Evolutionary conservation across 2,797 vertebrate species (phyloP), one percentile per base, ranked within the genome.

Genomic region (Alouatta caraya): DNA sequence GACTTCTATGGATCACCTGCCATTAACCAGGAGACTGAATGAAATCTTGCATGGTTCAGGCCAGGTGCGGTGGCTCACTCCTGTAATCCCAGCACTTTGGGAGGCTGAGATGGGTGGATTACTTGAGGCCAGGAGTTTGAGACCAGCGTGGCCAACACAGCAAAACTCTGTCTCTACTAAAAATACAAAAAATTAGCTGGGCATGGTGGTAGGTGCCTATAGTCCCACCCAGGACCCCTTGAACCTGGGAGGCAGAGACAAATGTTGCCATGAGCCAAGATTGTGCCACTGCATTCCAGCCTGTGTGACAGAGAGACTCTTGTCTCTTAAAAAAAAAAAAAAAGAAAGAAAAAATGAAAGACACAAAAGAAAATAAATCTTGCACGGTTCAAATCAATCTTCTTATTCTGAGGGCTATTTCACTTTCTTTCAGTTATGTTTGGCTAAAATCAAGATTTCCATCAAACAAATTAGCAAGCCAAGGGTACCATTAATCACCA

Each of bases 361-460:
- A 57, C 4, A 24, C 22, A 57, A 26, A 33, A 30, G 59, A 61
- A 61, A 30, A 30, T 26, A 83, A 73, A 57, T 48, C 19, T 81
- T 94, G 8, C 22, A n/a, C 78, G 22, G 24, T 75, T 95, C 61
- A 37, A 67, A 72, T 95, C 76, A 61, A 2, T 90, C 97, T 82
- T 67, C 67, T 91, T 75, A n/a, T 61, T 87, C 72, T 94, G 37
- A 44, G 95, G 73, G 39, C 9, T 57, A 0, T 96, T 75, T 88
- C 89, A 79, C 78, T 33, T 96, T 33, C 72, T 95, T 75, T 39
- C 42, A 48, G 30, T 70, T 95, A 55, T 70, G 78, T 82, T 91
- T 73, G 90, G 24, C 52, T 48, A 95, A 97, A 96, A 90, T 30
- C 89, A 87, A 82, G 50, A 88, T 93, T 96, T 93, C 24, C 78